Conservation (phyloP, 2,797 vertebrate species). For the Geotrypetes seraphini region DNA sequence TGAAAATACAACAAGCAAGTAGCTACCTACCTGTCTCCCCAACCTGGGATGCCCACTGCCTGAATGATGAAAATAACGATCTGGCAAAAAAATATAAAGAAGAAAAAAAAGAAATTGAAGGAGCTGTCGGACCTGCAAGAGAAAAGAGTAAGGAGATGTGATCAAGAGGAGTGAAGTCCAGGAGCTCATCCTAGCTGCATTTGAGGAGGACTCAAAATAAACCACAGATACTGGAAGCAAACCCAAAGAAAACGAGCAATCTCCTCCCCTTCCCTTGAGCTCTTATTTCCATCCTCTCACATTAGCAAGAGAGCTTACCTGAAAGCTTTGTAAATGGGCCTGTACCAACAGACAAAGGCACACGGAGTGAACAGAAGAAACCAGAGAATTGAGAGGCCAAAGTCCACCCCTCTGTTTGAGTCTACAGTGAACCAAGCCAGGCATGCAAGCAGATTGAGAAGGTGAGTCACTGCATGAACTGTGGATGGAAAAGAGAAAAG, state of each 20-base stretch:
- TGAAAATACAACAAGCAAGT: slow-evolving; percentile 1
- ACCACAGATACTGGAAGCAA: too few relatives aligned
- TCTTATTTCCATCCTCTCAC: accelerated
- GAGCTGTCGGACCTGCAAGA: slow-evolving; percentile 83
- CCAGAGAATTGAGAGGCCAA: slow-evolving; percentile 91
- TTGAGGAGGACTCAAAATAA: too few relatives aligned
- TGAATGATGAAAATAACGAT: slow-evolving; percentile 82
- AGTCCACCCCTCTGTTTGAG: slow-evolving; percentile 52
- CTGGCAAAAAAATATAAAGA: slow-evolving; percentile 92
- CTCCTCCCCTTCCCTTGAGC: neutral
- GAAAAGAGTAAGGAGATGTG: too few relatives aligned
- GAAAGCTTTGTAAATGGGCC: slow-evolving; percentile 94
- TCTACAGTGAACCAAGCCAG: slow-evolving; percentile 68
- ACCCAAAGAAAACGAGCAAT: too few relatives aligned
- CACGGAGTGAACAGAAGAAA: slow-evolving; percentile 84
- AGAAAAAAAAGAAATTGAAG: slow-evolving; percentile 97
- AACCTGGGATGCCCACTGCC: slow-evolving; percentile 73
- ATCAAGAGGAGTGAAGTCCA: too few relatives aligned
- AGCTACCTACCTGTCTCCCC: slow-evolving; percentile 96
- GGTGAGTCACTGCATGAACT: slow-evolving; percentile 83
- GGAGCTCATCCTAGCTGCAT: too few relatives aligned
- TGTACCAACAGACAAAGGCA: slow-evolving; percentile 95
- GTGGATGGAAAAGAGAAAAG: neutral
- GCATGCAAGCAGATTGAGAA: slow-evolving; percentile 88
- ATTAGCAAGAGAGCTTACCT: slow-evolving; percentile 52